Conservation (phyloP, 2,113 vertebrate species). For the Gnathonemus echidnorhynchus region DNA sequence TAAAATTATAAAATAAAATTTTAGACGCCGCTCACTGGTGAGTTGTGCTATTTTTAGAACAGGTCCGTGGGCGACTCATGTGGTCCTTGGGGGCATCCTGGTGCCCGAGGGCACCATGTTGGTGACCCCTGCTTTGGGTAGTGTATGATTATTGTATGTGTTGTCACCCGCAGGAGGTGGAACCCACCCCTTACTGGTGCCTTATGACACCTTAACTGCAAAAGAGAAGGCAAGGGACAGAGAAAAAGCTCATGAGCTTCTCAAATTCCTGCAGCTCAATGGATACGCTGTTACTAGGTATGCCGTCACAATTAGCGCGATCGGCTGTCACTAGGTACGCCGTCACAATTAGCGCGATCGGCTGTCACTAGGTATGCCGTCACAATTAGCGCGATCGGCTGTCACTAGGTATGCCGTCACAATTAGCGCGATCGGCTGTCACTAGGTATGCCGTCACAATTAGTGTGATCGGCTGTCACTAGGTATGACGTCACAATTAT, state of each 20-base stretch:
- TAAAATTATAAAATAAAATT: too few species aligned
- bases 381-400: neutral
- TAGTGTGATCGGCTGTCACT: slow-evolving; percentile 47
- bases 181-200: slow-evolving; percentile 83
- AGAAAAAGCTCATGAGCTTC: slow-evolving; percentile 84
- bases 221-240: slow-evolving; percentile 88
- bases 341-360: neutral
- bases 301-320: neutral
- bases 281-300: slow-evolving; percentile 85
- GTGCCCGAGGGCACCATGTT: too few species aligned
- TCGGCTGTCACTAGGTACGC: slow-evolving; percentile 48
- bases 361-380: slow-evolving; percentile 48
- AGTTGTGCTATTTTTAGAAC: too few species aligned
- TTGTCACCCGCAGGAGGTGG: slow-evolving; percentile 67
- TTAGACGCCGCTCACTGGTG: too few species aligned
- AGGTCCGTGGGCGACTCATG: too few species aligned
- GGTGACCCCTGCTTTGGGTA: neutral
- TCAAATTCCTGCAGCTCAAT: slow-evolving; percentile 85
- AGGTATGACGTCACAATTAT: slow-evolving; percentile 48
- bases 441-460: slow-evolving; percentile 48
- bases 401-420: slow-evolving; percentile 48
- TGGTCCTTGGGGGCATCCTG: too few species aligned
- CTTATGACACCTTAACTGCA: slow-evolving; percentile 86
- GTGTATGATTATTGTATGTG: neutral
- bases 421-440: neutral